Evolutionary conservation across 1,140 invertebrate genomes (phyloP).

Genomic region (Drosophila sproati): DNA sequence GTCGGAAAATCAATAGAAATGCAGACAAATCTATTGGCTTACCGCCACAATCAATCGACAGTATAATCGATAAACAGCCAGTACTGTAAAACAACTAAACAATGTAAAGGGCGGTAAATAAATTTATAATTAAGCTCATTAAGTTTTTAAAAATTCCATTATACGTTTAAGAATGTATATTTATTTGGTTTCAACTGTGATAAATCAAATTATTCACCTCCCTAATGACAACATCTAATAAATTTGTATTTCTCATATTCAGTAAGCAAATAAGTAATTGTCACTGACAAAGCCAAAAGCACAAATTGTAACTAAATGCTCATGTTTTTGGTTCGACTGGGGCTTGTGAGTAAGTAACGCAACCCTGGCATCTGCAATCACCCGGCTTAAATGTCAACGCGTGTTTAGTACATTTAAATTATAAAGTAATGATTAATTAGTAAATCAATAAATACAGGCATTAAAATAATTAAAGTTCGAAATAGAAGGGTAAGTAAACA

Average conservation of each 20-base stretch:
- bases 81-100: slow-evolving; percentile 9
- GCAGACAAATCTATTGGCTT: slow-evolving; percentile 5
- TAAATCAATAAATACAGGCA: neutral
- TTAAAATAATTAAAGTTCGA: neutral
- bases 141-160: neutral
- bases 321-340: neutral
- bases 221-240: too few relatives aligned
- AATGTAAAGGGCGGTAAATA: neutral
- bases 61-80: slow-evolving; percentile 5
- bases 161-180: neutral
- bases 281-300: too few relatives aligned
- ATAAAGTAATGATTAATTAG: neutral
- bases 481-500: slow-evolving; percentile 17
- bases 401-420: neutral
- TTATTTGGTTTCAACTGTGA: too few relatives aligned
- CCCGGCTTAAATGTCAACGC: slow-evolving; percentile 41
- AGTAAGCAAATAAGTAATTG: too few relatives aligned
- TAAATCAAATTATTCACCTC: too few relatives aligned
- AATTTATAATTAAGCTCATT: neutral
- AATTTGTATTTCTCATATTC: too few relatives aligned
- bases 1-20: slow-evolving; percentile 52
- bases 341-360: neutral
- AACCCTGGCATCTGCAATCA: slow-evolving; percentile 18
- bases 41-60: slow-evolving; percentile 32
- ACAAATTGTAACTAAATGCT: neutral